Percentiles rank a stretch among this genome's conserved stretches.
Conservation (phyloP, 2,113 vertebrate species). For the Clarias magur region DNA sequence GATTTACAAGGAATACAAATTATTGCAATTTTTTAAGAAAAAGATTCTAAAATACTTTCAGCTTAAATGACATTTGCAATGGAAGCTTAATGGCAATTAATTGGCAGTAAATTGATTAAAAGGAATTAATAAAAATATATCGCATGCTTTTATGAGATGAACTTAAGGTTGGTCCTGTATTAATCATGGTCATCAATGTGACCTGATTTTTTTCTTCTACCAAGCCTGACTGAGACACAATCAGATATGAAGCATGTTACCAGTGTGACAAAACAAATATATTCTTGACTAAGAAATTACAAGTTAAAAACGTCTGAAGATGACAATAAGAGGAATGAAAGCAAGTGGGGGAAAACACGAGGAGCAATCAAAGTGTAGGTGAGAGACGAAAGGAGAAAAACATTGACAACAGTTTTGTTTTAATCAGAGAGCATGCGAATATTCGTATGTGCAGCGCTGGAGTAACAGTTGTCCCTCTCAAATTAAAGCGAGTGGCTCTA, state of each 20-base stretch:
- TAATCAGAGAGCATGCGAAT: conserved; percentile 55
- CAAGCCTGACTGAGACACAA: conserved; percentile 3
- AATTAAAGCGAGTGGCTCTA: conserved; percentile 45
- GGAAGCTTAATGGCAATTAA: neutral
- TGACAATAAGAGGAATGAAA: conserved; percentile 45
- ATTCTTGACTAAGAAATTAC: conserved; percentile 19
- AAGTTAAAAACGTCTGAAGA: conserved; percentile 4
- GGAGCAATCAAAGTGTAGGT: conserved; percentile 49
- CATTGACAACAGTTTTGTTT: conserved; percentile 49
- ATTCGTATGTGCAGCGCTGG: conserved; percentile 37
- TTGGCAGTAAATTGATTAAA: neutral
- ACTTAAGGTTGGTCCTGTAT: neutral
- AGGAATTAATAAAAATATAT: neutral
- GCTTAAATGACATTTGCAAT: neutral
- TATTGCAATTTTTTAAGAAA: neutral
- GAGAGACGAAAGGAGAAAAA: conserved; percentile 39
- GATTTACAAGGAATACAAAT: neutral
- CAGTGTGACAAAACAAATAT: conserved; percentile 4
- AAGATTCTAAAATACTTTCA: neutral
- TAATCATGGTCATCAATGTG: conserved; percentile 25
- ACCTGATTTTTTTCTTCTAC: conserved; percentile 25
- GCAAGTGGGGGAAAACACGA: conserved; percentile 40
- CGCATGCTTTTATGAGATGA: neutral
- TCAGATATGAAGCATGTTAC: neutral
- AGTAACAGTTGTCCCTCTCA: conserved; percentile 57